These are phyloP conservation scores for Styela clava DNA, from an alignment of 23 tunicate species.

Conservation along the genomic window DNA sequence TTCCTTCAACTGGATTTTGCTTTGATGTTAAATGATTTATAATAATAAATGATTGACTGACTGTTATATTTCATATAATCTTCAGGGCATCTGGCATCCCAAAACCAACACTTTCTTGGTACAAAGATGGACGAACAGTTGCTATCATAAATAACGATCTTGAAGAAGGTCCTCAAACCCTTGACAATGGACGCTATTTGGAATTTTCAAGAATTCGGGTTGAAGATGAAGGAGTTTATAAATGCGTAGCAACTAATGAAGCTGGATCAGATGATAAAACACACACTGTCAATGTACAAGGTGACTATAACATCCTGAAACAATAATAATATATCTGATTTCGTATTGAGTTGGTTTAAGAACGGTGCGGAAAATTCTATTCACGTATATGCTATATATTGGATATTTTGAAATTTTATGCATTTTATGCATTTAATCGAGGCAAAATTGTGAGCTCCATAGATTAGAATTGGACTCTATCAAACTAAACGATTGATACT, in stretches of 20 bases:
- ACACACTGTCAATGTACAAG: conserved; percentile 64
- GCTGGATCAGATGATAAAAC: conserved; percentile 58
- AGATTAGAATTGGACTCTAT: too few relatives aligned
- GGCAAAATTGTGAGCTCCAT: too few relatives aligned
- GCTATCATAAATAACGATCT: neutral
- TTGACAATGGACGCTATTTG: conserved; percentile 51
- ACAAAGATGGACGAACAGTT: conserved; percentile 31
- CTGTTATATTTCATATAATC: neutral
- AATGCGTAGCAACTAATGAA: conserved; percentile 68
- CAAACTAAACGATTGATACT: too few relatives aligned
- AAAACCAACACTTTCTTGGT: conserved; percentile 68
- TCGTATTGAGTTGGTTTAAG: too few relatives aligned
- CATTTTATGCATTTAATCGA: too few relatives aligned
- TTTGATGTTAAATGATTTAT: too few relatives aligned
- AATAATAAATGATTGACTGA: too few relatives aligned
- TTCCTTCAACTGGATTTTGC: too few relatives aligned
- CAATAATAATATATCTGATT: too few relatives aligned
- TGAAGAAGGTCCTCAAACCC: conserved; percentile 29
- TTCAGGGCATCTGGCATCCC: conserved; percentile 81
- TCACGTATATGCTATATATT: too few relatives aligned
- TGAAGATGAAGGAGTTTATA: conserved; percentile 70
- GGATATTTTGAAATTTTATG: too few relatives aligned
- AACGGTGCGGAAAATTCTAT: too few relatives aligned
- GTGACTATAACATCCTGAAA: conserved; percentile 10
- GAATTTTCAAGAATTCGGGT: conserved; percentile 34